Evolutionary conservation across 1,140 invertebrate species (phyloP).

Genomic region (Panagrolaimus sp.): DNA sequence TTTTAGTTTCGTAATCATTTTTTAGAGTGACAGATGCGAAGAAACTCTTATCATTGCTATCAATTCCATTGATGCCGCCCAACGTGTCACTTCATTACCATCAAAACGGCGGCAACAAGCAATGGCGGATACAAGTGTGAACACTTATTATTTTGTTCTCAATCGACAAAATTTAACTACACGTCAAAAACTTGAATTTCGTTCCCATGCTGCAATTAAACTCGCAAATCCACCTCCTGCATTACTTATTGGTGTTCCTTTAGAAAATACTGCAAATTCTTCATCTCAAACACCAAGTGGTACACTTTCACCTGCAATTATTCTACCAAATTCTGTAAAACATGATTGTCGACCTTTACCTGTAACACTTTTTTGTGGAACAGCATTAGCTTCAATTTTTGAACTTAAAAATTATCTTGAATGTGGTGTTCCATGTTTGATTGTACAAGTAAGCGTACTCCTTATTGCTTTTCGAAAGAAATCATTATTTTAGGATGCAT

Average conservation of each 20-base stretch:
- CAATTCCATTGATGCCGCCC: slow-evolving; percentile 18
- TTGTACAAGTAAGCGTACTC: slow-evolving; percentile 37
- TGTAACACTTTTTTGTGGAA: slow-evolving; percentile 48
- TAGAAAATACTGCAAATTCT: slow-evolving; percentile 25
- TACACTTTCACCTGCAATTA: slow-evolving; percentile 24
- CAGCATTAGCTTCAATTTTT: slow-evolving; percentile 30
- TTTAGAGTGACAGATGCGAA: slow-evolving; percentile 20
- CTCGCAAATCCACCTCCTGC: slow-evolving; percentile 48
- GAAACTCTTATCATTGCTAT: slow-evolving; percentile 29
- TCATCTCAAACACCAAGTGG: slow-evolving; percentile 29
- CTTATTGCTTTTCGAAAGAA: slow-evolving; percentile 3
- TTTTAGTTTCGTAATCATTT: background rate
- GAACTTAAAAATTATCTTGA: slow-evolving; percentile 42
- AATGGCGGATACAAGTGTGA: slow-evolving; percentile 28
- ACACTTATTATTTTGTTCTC: slow-evolving; percentile 27
- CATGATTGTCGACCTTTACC: slow-evolving; percentile 45
- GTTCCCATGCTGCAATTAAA: slow-evolving; percentile 34
- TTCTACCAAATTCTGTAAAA: slow-evolving; percentile 38
- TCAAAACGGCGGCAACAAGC: background rate
- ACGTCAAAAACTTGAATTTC: slow-evolving; percentile 24
- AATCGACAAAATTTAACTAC: slow-evolving; percentile 14
- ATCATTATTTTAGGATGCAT: slow-evolving; percentile 23
- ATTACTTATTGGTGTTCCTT: slow-evolving; percentile 47
- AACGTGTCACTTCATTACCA: background rate
- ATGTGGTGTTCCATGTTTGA: slow-evolving; percentile 45